Base-by-base conservation (phyloP, 1,140 invertebrate genomes). In the Popillia japonica region DNA sequence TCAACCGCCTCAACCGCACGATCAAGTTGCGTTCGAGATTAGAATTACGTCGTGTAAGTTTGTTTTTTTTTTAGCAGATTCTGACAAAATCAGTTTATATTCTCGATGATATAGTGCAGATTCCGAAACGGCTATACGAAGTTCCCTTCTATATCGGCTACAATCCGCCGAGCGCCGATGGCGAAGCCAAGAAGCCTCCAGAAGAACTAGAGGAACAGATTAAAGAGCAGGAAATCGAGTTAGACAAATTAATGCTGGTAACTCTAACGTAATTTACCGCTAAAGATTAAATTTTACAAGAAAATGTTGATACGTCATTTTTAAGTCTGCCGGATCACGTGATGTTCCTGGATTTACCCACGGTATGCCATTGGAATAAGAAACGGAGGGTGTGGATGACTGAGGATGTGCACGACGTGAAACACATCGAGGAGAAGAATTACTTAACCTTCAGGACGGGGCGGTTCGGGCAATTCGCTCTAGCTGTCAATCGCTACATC, bases 401-500 rank as follows among this genome's bases (percentile, higher is more conserved):
- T 0, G 90, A 93, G 76, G 92, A 94, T 82, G 89, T 96, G 0
- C 92, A 95, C 79, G 95, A 96, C 80, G 90, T 93, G 61, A 95
- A 95, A 83, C 95, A 93, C 82, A 95, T 94, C 83, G 95, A 96
- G 83, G 94, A 96, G 80, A 94, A 94, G 82, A 91, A 94, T 17
- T 91, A 89, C 0, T 88, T 95, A 59, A 90, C 92, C 59, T 95
- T 96, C 80, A 88, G 94, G 55, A 94, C 92, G 0, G 93, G 93
- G 0, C 88, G 90, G 79, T 89, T 96, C 73, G 94, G 94, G 84
- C 90, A 92, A 11, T 93, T 96, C 77, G 94, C 92, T 3, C 88
- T 96, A 64, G 94, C 93, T 0, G 89, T 91, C 0, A 90, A 92
- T 80, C 90, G 92, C 61, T 96, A 94, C 86, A 89, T 91, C 22